Conservation (phyloP, 2,797 vertebrate species). For the Morus bassanus region DNA sequence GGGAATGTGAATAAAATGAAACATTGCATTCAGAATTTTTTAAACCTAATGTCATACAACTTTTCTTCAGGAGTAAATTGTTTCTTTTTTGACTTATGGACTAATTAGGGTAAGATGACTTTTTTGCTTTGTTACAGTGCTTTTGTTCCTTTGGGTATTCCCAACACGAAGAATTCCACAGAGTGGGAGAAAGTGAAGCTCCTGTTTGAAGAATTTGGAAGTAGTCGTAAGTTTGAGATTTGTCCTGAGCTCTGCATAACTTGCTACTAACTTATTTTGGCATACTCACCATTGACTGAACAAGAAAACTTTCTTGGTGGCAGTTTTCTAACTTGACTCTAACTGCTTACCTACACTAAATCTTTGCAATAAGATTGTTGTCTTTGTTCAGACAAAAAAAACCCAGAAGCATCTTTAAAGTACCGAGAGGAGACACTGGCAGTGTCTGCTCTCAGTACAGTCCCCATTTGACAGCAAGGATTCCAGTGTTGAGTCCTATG, state of each 20-base stretch:
- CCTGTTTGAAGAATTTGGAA: conserved; percentile 94
- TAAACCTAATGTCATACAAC: accelerated
- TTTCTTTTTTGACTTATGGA: background rate
- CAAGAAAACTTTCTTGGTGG: background rate
- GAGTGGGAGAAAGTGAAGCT: conserved; percentile 96
- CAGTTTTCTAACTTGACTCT: background rate
- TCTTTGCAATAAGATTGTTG: background rate
- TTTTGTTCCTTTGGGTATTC: conserved; percentile 88
- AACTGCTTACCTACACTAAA: background rate
- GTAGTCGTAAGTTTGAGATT: conserved; percentile 85
- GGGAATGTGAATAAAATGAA: background rate
- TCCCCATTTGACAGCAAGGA: background rate
- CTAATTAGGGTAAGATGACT: background rate
- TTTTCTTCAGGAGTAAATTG: background rate
- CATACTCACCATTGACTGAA: background rate
- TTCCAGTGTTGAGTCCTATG: background rate
- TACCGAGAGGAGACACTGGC: background rate
- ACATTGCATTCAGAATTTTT: background rate
- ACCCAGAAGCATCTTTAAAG: accelerated
- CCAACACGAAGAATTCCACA: conserved; percentile 88
- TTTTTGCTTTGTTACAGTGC: conserved; percentile 76
- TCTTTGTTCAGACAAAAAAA: background rate
- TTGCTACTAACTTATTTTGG: background rate
- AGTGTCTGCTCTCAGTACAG: background rate
- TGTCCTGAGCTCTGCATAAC: background rate